Conservation (phyloP, 2,113 vertebrate genomes). For the Capreolus pygargus region DNA sequence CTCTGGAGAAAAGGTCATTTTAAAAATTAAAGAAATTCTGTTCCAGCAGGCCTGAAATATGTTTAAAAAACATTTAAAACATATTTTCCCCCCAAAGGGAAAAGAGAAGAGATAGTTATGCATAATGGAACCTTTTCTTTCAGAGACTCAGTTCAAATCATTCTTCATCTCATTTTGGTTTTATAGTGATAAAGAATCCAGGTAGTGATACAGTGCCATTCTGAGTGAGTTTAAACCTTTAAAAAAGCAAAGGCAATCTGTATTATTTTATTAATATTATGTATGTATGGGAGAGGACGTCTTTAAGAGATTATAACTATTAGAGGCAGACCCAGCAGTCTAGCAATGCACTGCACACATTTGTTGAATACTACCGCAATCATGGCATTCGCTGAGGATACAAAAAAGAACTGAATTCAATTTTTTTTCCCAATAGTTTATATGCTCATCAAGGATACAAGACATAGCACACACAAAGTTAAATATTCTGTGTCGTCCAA, state of each 20-base stretch:
- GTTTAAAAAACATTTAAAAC: neutral
- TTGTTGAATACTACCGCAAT: neutral
- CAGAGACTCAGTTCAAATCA: neutral
- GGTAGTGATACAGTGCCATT: neutral
- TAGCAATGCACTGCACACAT: neutral
- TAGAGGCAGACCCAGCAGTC: neutral
- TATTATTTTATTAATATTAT: neutral
- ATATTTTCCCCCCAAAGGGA: neutral
- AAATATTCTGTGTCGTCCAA: neutral
- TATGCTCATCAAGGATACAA: neutral
- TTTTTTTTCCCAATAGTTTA: neutral
- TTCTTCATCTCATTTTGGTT: constrained; percentile 18
- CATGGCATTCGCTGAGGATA: neutral
- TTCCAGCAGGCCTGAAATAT: neutral
- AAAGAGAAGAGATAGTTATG: neutral
- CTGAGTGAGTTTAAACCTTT: neutral
- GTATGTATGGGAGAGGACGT: neutral
- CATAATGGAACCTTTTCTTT: neutral
- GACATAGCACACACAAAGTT: neutral
- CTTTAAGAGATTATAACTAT: neutral
- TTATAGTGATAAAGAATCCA: neutral
- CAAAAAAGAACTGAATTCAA: neutral
- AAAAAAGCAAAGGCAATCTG: neutral
- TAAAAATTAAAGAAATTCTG: neutral
- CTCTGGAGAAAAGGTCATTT: neutral